These are phyloP conservation scores for Dichetophora obliterata DNA, from an alignment of 2,888 invertebrate genomes.

Conservation along the genomic window DNA sequence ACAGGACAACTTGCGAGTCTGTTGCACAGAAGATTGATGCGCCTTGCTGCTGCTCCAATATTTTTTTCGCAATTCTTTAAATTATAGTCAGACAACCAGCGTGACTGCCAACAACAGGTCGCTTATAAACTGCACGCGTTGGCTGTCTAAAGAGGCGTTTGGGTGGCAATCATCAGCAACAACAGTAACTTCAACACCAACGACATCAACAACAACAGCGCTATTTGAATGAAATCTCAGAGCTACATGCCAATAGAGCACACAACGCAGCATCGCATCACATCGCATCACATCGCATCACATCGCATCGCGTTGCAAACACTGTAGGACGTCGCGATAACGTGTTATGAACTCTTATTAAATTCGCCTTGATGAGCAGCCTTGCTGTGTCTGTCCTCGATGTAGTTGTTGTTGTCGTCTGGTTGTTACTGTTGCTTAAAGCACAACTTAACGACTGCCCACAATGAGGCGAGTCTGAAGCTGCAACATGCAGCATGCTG, in stretches of 20 bases:
- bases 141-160: neutral
- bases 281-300: too few relatives aligned
- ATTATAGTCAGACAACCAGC: neutral
- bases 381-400: neutral
- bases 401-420: neutral
- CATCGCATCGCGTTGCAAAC: neutral
- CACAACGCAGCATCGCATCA: too few relatives aligned
- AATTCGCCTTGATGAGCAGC: constrained; percentile 15
- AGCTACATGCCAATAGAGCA: neutral
- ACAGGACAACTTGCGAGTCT: too few relatives aligned
- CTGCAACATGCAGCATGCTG: too few relatives aligned
- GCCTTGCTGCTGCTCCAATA: too few relatives aligned
- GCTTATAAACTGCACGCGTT: neutral
- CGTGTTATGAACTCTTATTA: constrained; percentile 17
- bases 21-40: too few relatives aligned
- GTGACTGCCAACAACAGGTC: neutral
- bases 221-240: neutral
- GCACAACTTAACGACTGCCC: neutral
- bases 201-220: neutral
- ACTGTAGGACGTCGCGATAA: constrained; percentile 8
- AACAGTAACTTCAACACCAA: neutral
- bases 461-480: too few relatives aligned
- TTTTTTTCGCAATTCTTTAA: too few relatives aligned
- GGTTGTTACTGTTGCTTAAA: neutral
- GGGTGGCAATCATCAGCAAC: neutral